Percentiles rank a stretch among this genome's conserved stretches.
Evolutionary conservation across 2,888 invertebrate species (phyloP).

Genomic region (Troilus luridus): DNA sequence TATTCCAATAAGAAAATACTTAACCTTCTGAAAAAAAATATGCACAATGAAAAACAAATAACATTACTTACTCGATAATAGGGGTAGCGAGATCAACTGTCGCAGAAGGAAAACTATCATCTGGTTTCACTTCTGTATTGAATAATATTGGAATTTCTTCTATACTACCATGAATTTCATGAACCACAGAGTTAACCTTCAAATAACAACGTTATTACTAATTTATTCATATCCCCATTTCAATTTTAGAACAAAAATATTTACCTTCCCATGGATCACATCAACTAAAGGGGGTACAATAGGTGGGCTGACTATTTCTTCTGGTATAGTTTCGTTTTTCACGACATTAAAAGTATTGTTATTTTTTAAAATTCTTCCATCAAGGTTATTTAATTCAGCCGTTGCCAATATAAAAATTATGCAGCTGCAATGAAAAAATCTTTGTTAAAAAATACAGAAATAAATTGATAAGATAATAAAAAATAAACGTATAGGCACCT

Average conservation of each 20-base stretch:
- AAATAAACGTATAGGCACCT: conserved; percentile 13
- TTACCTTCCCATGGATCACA: conserved; percentile 62
- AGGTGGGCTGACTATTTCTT: conserved; percentile 50
- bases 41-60: background rate
- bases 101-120: conserved; percentile 35
- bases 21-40: background rate
- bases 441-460: background rate
- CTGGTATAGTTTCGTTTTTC: conserved; percentile 58
- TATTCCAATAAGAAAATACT: background rate
- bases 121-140: conserved; percentile 58
- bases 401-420: conserved; percentile 57
- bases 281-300: conserved; percentile 60
- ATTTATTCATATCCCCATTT: background rate
- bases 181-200: conserved; percentile 61
- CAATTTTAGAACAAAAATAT: background rate
- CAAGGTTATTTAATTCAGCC: conserved; percentile 51
- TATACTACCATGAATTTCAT: conserved; percentile 62
- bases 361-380: conserved; percentile 37
- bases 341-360: conserved; percentile 46
- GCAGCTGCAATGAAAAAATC: conserved; percentile 42
- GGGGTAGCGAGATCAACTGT: conserved; percentile 22
- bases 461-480: background rate
- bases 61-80: conserved; percentile 10
- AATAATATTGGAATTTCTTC: conserved; percentile 60
- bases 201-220: background rate